Base-by-base conservation (phyloP, 2,888 invertebrate species). In the Noctua pronuba region DNA sequence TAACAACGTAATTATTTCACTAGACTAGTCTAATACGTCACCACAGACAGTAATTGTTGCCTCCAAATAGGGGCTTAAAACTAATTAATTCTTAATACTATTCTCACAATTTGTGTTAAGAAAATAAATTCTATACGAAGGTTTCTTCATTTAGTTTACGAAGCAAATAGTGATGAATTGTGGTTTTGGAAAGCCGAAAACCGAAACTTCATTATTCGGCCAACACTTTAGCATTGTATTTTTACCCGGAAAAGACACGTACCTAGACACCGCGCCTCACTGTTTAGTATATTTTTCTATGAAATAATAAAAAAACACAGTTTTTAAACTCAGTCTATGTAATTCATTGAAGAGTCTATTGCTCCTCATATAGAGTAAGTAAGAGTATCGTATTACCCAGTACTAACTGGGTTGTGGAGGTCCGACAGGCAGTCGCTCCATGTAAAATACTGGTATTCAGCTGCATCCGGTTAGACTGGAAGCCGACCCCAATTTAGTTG, bases 41-140 rank as follows among this genome's bases (percentile, higher is more conserved):
- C 77, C 73, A 49, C 72, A 77, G 46, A 73, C 81, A 68, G 72
- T 73, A 81, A 75, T 79, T 78, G 74, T 65, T 77, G 80, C 80
- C 76, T 35, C 28, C 24, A 73, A 78, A 80, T 80, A 86, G 79
- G 28, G 24, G 46, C 67, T 78, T n/a, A 73, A 70, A 88, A 79
- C 75, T 77, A 86, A 88, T 88, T 85, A 82, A 76, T 82, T 75
- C 86, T 64, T 83, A 82, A 80, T 77, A 75, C 79, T 80, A 31
- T 49, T 64, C 52, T 60, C 65, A 67, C 52, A 44, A 52, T 72
- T 75, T 75, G 67, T 80, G 64, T 55, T 52, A 44, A 66, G 62
- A 82, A 75, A 84, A 82, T 87, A 82, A 75, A 79, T 80, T 87
- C 1, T 64, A 60, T 46, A 52, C 35, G 35, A 69, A 66, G 28